These are phyloP conservation scores for Acheta domesticus DNA, from an alignment of 2,888 invertebrate genomes.

Conservation along the genomic window DNA sequence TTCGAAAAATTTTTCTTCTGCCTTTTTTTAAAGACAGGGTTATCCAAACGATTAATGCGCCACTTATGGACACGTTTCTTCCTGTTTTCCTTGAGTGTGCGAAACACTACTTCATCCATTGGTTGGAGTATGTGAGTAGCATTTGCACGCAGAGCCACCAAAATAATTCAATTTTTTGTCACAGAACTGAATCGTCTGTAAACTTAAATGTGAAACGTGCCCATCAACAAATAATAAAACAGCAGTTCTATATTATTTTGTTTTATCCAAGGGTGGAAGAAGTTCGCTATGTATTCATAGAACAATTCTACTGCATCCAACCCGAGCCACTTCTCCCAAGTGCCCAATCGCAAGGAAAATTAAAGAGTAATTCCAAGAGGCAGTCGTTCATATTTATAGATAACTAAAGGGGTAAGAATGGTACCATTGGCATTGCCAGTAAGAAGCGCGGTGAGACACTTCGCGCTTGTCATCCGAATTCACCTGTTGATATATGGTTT, in stretches of 20 bases:
- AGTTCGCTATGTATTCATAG: slow-evolving; percentile 37
- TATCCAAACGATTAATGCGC: slow-evolving; percentile 39
- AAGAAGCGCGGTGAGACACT: slow-evolving; percentile 41
- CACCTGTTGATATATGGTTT: slow-evolving; percentile 35
- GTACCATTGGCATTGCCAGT: slow-evolving; percentile 41
- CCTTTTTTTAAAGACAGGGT: slow-evolving; percentile 37
- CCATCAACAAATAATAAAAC: slow-evolving; percentile 39
- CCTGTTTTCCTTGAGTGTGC: slow-evolving; percentile 43
- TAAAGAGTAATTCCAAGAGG: slow-evolving; percentile 36
- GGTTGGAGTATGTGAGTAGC: slow-evolving; percentile 46
- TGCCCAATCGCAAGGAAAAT: slow-evolving; percentile 36
- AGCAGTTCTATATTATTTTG: slow-evolving; percentile 39
- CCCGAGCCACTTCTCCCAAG: slow-evolving; percentile 37
- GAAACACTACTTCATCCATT: slow-evolving; percentile 45
- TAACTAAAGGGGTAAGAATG: slow-evolving; percentile 36
- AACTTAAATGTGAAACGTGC: slow-evolving; percentile 40
- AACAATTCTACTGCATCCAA: slow-evolving; percentile 38
- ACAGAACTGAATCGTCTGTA: slow-evolving; percentile 46
- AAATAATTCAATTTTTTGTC: slow-evolving; percentile 43
- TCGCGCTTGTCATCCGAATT: slow-evolving; percentile 43
- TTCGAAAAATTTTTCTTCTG: slow-evolving; percentile 41
- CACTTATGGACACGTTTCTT: slow-evolving; percentile 40
- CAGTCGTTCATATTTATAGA: slow-evolving; percentile 37
- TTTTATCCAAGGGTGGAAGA: slow-evolving; percentile 38
- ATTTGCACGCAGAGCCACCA: slow-evolving; percentile 45